phyloP scores from a whole-genome alignment of 2,888 invertebrate genomes.

The Argynnis bischoffii region DNA sequence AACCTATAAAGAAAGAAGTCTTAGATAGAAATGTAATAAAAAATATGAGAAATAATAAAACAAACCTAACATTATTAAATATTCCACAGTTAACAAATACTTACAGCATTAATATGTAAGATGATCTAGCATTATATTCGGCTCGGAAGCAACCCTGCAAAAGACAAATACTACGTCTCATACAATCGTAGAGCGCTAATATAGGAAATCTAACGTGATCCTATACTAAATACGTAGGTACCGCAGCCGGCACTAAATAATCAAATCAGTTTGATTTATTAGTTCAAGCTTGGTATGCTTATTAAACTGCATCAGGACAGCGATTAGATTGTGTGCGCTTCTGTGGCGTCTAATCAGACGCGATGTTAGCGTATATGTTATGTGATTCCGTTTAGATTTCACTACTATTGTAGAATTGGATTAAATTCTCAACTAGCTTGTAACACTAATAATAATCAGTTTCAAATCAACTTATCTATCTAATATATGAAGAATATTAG shows the following conservation, averaged over 20 bases:
- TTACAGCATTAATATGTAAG: no score
- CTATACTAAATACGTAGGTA: constrained; percentile 48
- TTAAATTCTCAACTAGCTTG: constrained; percentile 11
- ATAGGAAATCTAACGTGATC: constrained; percentile 51
- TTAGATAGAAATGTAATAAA: no score
- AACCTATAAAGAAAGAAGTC: no score
- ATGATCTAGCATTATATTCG: background rate
- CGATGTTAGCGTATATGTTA: constrained; percentile 32
- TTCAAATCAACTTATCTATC: background rate
- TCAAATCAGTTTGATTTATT: constrained; percentile 76
- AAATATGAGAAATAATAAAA: no score
- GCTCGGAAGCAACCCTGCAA: constrained; percentile 28
- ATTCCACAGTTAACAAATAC: no score
- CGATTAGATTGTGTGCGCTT: constrained; percentile 56
- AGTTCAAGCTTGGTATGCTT: constrained; percentile 65
- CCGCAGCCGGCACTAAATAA: constrained; percentile 63
- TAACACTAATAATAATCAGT: background rate
- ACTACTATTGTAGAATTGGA: constrained; percentile 12
- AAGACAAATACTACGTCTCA: constrained; percentile 30
- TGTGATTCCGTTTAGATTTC: constrained; percentile 25
- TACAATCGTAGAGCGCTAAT: constrained; percentile 43
- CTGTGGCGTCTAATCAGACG: constrained; percentile 41
- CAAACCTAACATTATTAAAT: no score
- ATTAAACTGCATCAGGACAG: constrained; percentile 64
- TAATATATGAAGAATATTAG: background rate